phyloP scores from a whole-genome alignment of 2,113 vertebrate species.

The Microtus pennsylvanicus region DNA sequence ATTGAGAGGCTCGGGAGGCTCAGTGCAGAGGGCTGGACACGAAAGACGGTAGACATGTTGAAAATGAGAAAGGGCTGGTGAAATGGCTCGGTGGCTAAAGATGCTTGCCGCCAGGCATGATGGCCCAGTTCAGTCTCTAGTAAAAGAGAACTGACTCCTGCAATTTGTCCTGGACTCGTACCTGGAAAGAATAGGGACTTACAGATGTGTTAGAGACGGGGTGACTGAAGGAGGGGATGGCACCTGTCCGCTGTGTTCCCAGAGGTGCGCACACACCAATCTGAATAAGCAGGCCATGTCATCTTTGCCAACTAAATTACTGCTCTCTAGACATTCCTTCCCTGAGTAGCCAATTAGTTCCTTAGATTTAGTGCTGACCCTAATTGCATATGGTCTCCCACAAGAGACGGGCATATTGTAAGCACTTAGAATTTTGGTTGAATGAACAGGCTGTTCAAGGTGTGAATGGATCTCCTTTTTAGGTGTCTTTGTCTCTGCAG shows the following conservation, averaged over 20 bases:
- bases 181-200: neutral
- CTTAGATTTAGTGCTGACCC: neutral
- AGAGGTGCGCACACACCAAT: neutral
- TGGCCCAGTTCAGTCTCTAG: neutral
- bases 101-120: neutral
- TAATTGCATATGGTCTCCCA: slow-evolving; percentile 31
- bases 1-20: neutral
- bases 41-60: neutral
- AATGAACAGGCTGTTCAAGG: neutral
- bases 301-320: neutral
- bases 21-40: neutral
- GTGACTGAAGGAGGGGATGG: neutral
- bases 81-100: neutral
- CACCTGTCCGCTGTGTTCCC: neutral
- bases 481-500: neutral
- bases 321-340: neutral
- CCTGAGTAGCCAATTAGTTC: neutral
- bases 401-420: neutral
- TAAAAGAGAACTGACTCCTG: neutral
- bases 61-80: neutral
- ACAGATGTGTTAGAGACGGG: neutral
- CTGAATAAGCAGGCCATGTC: neutral
- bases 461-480: neutral
- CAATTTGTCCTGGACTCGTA: neutral
- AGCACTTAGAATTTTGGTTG: slow-evolving; percentile 1